Evolutionary conservation across 1,140 invertebrate species (phyloP).

Genomic region (Oncopeltus fasciatus): DNA sequence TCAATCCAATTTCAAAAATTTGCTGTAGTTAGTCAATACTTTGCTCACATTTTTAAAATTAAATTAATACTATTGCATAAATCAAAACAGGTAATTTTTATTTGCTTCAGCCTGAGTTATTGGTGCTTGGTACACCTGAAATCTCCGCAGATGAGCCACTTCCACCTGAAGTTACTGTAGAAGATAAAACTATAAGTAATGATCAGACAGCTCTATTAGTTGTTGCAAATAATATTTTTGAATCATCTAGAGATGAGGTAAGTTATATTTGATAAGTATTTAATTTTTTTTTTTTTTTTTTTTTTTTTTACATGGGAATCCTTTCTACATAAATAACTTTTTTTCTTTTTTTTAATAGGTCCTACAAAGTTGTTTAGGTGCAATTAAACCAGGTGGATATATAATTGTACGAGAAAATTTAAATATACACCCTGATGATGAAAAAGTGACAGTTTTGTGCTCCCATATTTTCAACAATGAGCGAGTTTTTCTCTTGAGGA

Average conservation of each 20-base stretch:
- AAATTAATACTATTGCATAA: too few species aligned
- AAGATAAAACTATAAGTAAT: conserved; percentile 40
- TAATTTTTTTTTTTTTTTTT: conserved; percentile 7
- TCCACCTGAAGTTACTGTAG: conserved; percentile 36
- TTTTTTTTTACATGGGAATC: too few species aligned
- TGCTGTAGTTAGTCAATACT: too few species aligned
- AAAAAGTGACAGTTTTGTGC: conserved; percentile 1
- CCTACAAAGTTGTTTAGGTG: conserved; percentile 26
- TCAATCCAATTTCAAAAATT: too few species aligned
- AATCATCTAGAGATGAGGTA: neutral
- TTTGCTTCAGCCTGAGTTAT: conserved; percentile 42
- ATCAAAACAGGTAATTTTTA: too few species aligned
- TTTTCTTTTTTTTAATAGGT: too few species aligned
- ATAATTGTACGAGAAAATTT: conserved; percentile 33
- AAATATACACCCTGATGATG: conserved; percentile 18
- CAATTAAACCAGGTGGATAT: conserved; percentile 33
- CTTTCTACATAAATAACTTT: too few species aligned
- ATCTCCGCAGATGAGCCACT: conserved; percentile 35
- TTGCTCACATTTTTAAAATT: too few species aligned
- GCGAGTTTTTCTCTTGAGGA: conserved; percentile 19
- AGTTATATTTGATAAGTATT: neutral
- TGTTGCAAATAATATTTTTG: conserved; percentile 27
- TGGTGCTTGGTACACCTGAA: conserved; percentile 28
- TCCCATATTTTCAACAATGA: conserved; percentile 15
- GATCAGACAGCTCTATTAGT: conserved; percentile 42